phyloP scores from a whole-genome alignment of 2,113 vertebrate genomes.

The Phrynocephalus versicolor region DNA sequence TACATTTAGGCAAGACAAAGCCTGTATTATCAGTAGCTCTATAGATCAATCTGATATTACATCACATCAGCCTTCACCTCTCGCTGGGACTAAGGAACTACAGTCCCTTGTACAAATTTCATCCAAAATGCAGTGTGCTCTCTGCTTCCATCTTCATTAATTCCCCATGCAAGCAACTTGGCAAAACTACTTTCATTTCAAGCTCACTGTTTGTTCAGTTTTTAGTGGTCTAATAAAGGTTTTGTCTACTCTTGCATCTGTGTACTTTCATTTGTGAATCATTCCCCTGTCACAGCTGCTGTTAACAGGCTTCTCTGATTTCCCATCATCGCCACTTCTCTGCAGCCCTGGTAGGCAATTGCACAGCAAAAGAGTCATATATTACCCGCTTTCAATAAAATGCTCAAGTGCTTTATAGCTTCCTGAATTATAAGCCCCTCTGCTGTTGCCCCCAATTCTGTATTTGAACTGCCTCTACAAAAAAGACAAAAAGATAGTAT shows the following conservation, averaged over 20 bases:
- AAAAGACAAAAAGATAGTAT: slow-evolving; percentile 3
- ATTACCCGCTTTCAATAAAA: not conserved
- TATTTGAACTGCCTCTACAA: slow-evolving; percentile 16
- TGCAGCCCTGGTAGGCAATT: not conserved
- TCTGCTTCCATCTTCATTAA: not conserved
- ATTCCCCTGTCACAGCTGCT: not conserved
- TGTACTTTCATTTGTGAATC: slow-evolving; percentile 1
- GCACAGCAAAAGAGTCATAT: not conserved
- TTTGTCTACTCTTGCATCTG: too few species aligned
- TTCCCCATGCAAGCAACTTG: not conserved
- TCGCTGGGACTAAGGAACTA: not conserved
- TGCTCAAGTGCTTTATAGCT: slow-evolving; percentile 4
- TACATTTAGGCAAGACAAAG: not conserved
- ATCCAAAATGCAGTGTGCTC: not conserved
- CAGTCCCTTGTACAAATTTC: not conserved
- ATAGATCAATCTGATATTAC: not conserved
- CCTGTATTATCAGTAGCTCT: not conserved
- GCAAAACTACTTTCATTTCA: slow-evolving; percentile 5
- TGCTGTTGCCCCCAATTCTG: not conserved
- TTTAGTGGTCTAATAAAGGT: too few species aligned
- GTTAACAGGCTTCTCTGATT: not conserved
- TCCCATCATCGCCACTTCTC: not conserved
- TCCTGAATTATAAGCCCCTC: not conserved
- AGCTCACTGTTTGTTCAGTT: too few species aligned
- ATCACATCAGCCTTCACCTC: not conserved